Evolutionary conservation across 2,888 invertebrate species (phyloP).

Genomic region (Himalopsyche kuldschensis): DNA sequence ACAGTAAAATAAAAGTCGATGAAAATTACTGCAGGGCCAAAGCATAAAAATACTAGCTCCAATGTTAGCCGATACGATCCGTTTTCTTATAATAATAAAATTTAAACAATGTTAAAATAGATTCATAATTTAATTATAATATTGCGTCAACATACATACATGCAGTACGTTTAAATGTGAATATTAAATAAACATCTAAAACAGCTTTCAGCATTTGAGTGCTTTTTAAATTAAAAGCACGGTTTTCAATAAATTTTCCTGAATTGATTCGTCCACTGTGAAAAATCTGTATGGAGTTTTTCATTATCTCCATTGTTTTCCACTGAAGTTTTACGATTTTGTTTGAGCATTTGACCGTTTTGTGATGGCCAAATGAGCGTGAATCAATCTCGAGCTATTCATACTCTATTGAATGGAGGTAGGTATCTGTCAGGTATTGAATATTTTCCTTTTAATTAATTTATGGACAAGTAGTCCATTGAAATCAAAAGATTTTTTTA

Average conservation of each 20-base stretch:
- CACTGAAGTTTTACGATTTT: slow-evolving; percentile 8
- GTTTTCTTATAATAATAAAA: too few species aligned
- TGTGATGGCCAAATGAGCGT: slow-evolving; percentile 20
- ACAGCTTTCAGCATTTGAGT: background rate
- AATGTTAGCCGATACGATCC: too few species aligned
- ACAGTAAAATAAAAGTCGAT: too few species aligned
- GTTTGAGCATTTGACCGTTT: slow-evolving; percentile 19
- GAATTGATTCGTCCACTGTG: background rate
- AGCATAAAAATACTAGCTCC: too few species aligned
- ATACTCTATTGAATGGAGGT: background rate
- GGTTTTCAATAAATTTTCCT: background rate
- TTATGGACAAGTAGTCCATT: background rate
- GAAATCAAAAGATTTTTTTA: background rate
- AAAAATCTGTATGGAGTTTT: background rate
- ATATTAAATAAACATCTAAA: background rate
- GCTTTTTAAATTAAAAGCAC: background rate
- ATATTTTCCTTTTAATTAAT: background rate
- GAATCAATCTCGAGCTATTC: slow-evolving; percentile 16
- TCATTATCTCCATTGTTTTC: slow-evolving; percentile 14
- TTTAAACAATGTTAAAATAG: too few species aligned
- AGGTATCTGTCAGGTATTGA: background rate
- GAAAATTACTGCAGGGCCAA: too few species aligned
- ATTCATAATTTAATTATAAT: too few species aligned
- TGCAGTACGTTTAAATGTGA: too few species aligned
- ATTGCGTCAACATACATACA: too few species aligned